These are phyloP conservation scores for Erpornis zantholeuca DNA, from an alignment of 2,113 vertebrate species.

Conservation along the genomic window DNA sequence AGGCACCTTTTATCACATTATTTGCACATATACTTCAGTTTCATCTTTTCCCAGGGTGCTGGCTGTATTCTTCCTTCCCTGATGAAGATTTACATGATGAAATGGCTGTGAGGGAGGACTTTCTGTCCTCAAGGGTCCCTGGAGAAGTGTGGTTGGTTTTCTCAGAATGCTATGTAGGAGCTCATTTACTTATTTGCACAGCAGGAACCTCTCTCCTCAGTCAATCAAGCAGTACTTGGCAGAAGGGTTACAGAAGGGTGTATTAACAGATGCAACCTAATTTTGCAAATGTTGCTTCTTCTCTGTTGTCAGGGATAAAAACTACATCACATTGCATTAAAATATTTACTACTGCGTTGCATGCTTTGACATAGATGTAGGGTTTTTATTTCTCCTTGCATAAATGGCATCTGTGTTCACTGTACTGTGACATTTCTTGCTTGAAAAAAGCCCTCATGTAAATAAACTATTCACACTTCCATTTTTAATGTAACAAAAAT, in stretches of 20 bases:
- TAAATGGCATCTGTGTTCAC: background rate
- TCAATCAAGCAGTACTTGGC: background rate
- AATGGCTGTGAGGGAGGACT: background rate
- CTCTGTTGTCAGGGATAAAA: background rate
- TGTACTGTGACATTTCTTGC: background rate
- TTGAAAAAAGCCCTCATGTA: background rate
- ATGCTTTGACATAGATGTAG: background rate
- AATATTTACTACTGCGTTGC: background rate
- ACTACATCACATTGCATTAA: background rate
- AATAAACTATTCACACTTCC: background rate
- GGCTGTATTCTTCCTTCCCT: background rate
- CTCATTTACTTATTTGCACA: background rate
- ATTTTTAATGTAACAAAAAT: background rate
- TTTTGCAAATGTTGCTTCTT: background rate
- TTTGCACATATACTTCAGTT: background rate
- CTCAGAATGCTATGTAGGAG: background rate
- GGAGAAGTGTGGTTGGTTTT: background rate
- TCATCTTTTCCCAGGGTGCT: background rate
- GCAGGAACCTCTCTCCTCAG: background rate
- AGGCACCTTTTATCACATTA: background rate
- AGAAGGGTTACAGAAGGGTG: background rate
- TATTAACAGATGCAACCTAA: slow-evolving; percentile 10
- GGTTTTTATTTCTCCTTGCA: background rate
- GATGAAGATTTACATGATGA: background rate
- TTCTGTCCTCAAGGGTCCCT: background rate